phyloP scores from a whole-genome alignment of 2,113 vertebrate species.

The Pyxicephalus adspersus region DNA sequence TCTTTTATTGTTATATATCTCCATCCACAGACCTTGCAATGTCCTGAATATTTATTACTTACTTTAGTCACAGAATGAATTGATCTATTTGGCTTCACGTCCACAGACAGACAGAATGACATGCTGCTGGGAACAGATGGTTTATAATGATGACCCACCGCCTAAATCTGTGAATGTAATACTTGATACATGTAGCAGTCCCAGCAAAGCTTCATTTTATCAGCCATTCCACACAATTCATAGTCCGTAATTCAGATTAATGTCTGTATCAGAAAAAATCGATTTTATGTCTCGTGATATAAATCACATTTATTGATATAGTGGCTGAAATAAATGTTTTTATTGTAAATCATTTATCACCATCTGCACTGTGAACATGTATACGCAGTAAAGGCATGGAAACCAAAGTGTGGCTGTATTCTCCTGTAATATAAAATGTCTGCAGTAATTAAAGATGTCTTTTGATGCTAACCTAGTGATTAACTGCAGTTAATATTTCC shows the following conservation, averaged over 20 bases:
- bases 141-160: slow-evolving; percentile 5
- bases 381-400: not conserved
- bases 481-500: too few relatives aligned
- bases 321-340: slow-evolving; percentile 26
- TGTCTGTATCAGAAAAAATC: slow-evolving; percentile 11
- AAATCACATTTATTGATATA: slow-evolving; percentile 42
- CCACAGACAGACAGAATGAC: too few relatives aligned
- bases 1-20: too few relatives aligned
- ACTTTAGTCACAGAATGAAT: too few relatives aligned
- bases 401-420: not conserved
- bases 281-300: slow-evolving; percentile 17
- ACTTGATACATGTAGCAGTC: not conserved
- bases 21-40: too few relatives aligned
- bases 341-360: slow-evolving; percentile 28
- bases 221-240: not conserved
- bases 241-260: slow-evolving; percentile 27
- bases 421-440: not conserved
- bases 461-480: not conserved
- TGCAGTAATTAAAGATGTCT: not conserved
- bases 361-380: not conserved
- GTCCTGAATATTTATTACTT: too few relatives aligned
- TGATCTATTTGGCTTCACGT: too few relatives aligned
- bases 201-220: not conserved
- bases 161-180: slow-evolving; percentile 5
- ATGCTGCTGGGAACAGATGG: not conserved